A percentile compares a stretch with the other conserved stretches of the same genome.
Conservation (phyloP, 2,797 vertebrate species). For the Lacerta agilis region DNA sequence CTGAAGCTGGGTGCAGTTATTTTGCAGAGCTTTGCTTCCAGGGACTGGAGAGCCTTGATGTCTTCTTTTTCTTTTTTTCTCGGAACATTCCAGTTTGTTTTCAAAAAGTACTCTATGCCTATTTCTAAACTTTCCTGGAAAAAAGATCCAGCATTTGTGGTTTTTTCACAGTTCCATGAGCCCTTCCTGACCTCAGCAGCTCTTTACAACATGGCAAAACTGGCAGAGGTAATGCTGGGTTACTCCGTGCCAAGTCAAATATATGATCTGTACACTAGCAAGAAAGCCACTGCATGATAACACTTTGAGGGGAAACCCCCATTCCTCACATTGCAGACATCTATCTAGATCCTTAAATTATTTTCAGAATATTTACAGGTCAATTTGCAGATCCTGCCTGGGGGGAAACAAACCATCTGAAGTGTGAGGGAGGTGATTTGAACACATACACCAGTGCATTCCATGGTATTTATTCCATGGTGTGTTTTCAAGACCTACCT, state of each 20-base stretch:
- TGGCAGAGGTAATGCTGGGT: constrained; percentile 39
- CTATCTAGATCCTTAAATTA: constrained; percentile 43
- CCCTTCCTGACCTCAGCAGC: constrained; percentile 57
- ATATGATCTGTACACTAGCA: constrained; percentile 56
- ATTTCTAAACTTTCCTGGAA: constrained; percentile 5
- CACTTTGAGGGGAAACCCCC: constrained; percentile 39
- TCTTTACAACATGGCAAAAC: constrained; percentile 52
- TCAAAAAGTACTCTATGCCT: constrained; percentile 1
- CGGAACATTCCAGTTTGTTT: not conserved
- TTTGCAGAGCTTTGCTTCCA: not conserved
- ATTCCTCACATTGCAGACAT: constrained; percentile 3
- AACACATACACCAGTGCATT: not conserved
- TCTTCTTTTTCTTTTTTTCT: not conserved
- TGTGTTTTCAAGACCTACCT: too few species aligned
- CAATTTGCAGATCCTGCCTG: constrained; percentile 37
- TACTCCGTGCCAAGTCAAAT: constrained; percentile 57
- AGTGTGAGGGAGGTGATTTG: not conserved
- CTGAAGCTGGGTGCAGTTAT: not conserved
- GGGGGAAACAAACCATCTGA: not conserved
- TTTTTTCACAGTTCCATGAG: constrained; percentile 51
- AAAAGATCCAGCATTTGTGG: constrained; percentile 63
- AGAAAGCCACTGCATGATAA: constrained; percentile 48
- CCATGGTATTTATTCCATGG: not conserved
- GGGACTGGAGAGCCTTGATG: not conserved
- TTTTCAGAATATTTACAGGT: constrained; percentile 35